Evolutionary conservation across 1,140 invertebrate genomes (phyloP).

Genomic region (Pararge aegeria): DNA sequence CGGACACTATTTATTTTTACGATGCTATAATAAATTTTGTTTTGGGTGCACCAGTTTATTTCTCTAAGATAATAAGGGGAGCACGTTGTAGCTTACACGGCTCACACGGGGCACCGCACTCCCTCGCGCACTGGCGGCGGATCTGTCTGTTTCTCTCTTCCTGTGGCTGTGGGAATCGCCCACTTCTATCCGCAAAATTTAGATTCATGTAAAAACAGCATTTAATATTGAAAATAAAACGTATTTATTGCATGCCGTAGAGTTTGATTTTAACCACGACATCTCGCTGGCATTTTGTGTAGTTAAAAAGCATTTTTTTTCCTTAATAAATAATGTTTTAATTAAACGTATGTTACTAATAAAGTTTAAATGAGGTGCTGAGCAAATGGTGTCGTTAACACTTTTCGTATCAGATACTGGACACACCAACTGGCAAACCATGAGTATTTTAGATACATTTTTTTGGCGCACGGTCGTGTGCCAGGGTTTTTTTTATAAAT

Average conservation of each 20-base stretch:
- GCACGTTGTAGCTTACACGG: slow-evolving; percentile 68
- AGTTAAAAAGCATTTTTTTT: not conserved
- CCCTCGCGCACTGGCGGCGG: slow-evolving; percentile 73
- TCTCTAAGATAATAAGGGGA: slow-evolving; percentile 56
- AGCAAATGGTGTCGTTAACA: too few relatives aligned
- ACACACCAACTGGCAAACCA: too few relatives aligned
- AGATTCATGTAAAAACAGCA: slow-evolving; percentile 21
- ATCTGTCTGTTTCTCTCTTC: slow-evolving; percentile 80
- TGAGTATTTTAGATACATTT: too few relatives aligned
- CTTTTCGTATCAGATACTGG: too few relatives aligned
- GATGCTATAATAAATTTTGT: slow-evolving; percentile 45
- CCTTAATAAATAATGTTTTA: not conserved
- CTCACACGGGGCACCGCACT: slow-evolving; percentile 67
- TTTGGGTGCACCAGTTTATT: slow-evolving; percentile 62
- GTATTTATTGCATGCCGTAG: not conserved
- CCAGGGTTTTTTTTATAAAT: too few relatives aligned
- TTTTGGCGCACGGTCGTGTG: too few relatives aligned
- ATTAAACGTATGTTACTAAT: not conserved
- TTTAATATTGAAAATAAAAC: not conserved
- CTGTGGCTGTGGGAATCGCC: slow-evolving; percentile 75
- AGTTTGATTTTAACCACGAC: not conserved
- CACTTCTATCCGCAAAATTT: slow-evolving; percentile 57
- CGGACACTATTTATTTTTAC: slow-evolving; percentile 28
- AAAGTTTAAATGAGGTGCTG: too few relatives aligned
- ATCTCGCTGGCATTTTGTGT: not conserved